These are phyloP conservation scores for Chymomyza fuscimana DNA, from an alignment of 2,888 invertebrate species.

Conservation along the genomic window DNA sequence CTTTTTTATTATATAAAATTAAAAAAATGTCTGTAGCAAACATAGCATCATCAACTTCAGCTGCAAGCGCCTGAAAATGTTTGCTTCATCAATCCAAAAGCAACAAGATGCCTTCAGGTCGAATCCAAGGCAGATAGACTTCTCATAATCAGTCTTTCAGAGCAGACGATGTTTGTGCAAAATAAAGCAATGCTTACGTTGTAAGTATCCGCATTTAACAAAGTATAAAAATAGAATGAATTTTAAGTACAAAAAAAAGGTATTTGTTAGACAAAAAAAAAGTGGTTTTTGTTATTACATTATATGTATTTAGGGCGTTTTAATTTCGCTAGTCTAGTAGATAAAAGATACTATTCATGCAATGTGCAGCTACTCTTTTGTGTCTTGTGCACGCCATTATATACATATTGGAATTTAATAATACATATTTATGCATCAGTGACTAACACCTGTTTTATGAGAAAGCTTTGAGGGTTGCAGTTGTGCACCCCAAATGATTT, in stretches of 20 bases:
- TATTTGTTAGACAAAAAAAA: neutral
- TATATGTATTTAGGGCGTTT: constrained; percentile 38
- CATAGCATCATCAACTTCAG: constrained; percentile 22
- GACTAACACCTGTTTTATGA: too few species aligned
- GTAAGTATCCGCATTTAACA: neutral
- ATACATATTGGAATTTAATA: too few species aligned
- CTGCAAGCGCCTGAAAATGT: constrained; percentile 19
- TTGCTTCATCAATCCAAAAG: constrained; percentile 57
- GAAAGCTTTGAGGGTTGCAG: too few species aligned
- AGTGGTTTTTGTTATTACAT: constrained; percentile 18
- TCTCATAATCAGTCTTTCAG: neutral
- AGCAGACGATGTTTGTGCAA: constrained; percentile 26
- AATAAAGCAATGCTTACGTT: constrained; percentile 3
- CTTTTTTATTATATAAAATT: neutral
- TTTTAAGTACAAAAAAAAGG: constrained; percentile 53
- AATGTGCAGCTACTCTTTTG: too few species aligned
- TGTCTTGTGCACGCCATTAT: too few species aligned
- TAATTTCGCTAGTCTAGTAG: neutral
- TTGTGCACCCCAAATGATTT: too few species aligned
- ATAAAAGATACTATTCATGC: too few species aligned
- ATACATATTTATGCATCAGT: too few species aligned
- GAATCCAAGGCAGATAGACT: neutral
- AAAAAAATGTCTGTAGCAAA: constrained; percentile 3
- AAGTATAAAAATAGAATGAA: constrained; percentile 33
- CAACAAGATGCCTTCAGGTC: neutral